Percentiles rank a stretch among this genome's conserved stretches.
Evolutionary conservation across 2,113 vertebrate species (phyloP).

Genomic region (Ctenodactylus gundi): DNA sequence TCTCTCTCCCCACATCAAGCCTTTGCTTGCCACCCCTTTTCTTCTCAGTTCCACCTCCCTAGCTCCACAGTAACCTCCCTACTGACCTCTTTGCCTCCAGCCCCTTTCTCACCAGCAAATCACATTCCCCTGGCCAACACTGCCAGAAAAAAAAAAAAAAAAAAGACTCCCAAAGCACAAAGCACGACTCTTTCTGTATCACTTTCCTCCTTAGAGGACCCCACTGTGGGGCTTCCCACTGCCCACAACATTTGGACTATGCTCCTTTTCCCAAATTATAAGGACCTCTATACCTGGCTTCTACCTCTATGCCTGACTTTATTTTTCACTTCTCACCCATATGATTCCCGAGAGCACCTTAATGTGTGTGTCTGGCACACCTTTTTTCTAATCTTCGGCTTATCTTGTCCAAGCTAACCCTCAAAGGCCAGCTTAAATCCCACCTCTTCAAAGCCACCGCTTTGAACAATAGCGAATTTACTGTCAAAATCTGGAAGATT

Average conservation of each 20-base stretch:
- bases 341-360: neutral
- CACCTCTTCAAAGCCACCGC: neutral
- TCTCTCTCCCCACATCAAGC: neutral
- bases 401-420: neutral
- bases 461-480: neutral
- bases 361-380: neutral
- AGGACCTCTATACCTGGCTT: neutral
- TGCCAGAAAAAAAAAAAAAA: neutral
- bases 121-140: neutral
- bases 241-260: neutral
- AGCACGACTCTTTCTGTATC: neutral
- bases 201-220: neutral
- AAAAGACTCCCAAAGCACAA: too few species aligned
- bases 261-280: neutral
- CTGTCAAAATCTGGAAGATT: neutral
- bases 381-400: neutral
- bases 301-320: neutral
- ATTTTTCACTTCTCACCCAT: neutral
- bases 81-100: neutral
- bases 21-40: neutral
- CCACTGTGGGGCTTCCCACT: neutral
- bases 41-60: neutral
- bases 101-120: neutral
- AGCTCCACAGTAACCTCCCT: neutral
- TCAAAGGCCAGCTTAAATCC: neutral